Percentiles rank a stretch among this genome's conserved stretches.
Evolutionary conservation across 2,797 vertebrate species (phyloP).

Genomic region (Parauchenoglanis punctatus): DNA sequence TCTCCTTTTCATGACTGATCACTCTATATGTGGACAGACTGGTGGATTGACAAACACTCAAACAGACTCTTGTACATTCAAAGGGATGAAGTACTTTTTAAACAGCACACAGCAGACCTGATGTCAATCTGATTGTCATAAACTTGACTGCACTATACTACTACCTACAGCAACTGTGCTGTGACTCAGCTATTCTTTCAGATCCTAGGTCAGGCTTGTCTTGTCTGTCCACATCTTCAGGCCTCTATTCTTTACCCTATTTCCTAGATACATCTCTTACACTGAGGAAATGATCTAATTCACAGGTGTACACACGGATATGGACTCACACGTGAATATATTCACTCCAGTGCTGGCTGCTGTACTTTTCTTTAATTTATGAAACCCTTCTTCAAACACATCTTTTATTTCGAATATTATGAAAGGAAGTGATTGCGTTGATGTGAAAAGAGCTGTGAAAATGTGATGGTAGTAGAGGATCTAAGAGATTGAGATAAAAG

Average conservation of each 20-base stretch:
- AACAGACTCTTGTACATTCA: neutral
- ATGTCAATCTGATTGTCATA: neutral
- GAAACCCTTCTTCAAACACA: neutral
- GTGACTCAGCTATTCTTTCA: constrained; percentile 17
- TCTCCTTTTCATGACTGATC: neutral
- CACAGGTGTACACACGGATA: neutral
- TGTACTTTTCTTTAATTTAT: neutral
- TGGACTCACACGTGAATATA: neutral
- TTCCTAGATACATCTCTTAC: neutral
- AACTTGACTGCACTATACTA: neutral
- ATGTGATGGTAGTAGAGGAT: constrained; percentile 22
- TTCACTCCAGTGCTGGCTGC: neutral
- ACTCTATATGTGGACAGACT: neutral
- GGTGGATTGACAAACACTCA: neutral
- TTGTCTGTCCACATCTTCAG: neutral
- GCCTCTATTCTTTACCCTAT: neutral
- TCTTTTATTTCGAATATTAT: constrained; percentile 9
- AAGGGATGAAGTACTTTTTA: neutral
- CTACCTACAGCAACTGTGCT: neutral
- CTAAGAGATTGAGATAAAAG: neutral
- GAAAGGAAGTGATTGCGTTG: constrained; percentile 11
- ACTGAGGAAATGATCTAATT: neutral
- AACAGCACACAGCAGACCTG: neutral
- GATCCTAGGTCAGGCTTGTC: neutral
- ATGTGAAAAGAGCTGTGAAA: constrained; percentile 5